These are phyloP conservation scores for Cossypha polioptera DNA, from an alignment of 2,797 vertebrate species.

Conservation along the genomic window DNA sequence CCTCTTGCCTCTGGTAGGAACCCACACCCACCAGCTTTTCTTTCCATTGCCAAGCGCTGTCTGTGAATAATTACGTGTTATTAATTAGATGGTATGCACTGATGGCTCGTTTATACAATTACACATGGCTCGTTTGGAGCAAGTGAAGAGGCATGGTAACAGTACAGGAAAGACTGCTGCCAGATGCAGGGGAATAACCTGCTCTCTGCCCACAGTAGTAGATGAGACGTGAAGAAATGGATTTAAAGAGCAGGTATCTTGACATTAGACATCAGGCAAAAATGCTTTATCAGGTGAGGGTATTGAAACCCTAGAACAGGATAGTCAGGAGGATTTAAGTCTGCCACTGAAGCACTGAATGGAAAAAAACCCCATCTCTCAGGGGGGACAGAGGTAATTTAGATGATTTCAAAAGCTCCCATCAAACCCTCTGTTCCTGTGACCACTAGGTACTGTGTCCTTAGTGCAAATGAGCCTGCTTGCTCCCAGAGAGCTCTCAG, in stretches of 20 bases:
- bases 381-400: background rate
- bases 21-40: background rate
- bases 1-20: background rate
- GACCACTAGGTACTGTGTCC: background rate
- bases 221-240: background rate
- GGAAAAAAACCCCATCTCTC: background rate
- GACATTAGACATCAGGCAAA: background rate
- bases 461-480: background rate
- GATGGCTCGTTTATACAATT: background rate
- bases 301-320: background rate
- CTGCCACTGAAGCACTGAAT: background rate
- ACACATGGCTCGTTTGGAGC: background rate
- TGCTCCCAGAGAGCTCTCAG: background rate
- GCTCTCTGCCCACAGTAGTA: background rate
- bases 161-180: background rate
- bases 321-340: background rate
- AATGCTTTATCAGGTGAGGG: background rate
- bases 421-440: background rate
- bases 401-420: slow-evolving; percentile 6
- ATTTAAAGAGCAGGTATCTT: background rate
- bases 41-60: background rate
- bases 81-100: background rate
- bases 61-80: background rate
- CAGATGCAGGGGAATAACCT: background rate
- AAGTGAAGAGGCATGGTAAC: background rate